A percentile compares a stretch with the other conserved stretches of the same genome.
Evolutionary conservation across 2,888 invertebrate genomes (phyloP).

Genomic region (Protodeltote pygarga): DNA sequence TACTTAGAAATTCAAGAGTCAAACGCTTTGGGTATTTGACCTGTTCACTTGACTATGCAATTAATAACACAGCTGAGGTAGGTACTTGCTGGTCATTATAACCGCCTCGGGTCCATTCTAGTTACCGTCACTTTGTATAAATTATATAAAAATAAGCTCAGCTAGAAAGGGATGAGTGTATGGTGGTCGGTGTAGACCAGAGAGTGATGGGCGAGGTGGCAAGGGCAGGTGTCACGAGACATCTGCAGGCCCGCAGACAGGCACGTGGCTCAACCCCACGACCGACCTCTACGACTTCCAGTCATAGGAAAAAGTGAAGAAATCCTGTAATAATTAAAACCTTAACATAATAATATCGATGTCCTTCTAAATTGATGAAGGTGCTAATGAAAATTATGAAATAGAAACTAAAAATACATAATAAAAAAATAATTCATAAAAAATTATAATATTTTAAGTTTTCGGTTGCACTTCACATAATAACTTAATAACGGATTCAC

Average conservation of each 20-base stretch:
- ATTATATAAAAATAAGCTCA: constrained; percentile 86
- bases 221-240: constrained; percentile 85
- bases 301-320: constrained; percentile 74
- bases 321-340: constrained; percentile 66
- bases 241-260: constrained; percentile 79
- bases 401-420: neutral
- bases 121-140: constrained; percentile 85
- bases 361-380: constrained; percentile 16
- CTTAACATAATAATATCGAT: constrained; percentile 1
- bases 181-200: constrained; percentile 61
- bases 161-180: constrained; percentile 71
- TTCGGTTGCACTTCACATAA: no score
- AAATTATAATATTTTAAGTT: fast-evolving
- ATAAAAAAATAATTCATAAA: neutral
- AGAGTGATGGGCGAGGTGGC: constrained; percentile 77
- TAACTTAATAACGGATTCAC: no score
- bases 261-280: constrained; percentile 85
- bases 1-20: constrained; percentile 27
- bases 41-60: constrained; percentile 55
- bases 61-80: constrained; percentile 68
- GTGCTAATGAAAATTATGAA: constrained; percentile 9
- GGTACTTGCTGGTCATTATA: constrained; percentile 79
- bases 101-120: constrained; percentile 82
- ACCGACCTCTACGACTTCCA: constrained; percentile 69
- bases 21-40: constrained; percentile 29